These are phyloP conservation scores for Parnassius glacialis DNA, from an alignment of 2,888 invertebrate species.

Conservation along the genomic window DNA sequence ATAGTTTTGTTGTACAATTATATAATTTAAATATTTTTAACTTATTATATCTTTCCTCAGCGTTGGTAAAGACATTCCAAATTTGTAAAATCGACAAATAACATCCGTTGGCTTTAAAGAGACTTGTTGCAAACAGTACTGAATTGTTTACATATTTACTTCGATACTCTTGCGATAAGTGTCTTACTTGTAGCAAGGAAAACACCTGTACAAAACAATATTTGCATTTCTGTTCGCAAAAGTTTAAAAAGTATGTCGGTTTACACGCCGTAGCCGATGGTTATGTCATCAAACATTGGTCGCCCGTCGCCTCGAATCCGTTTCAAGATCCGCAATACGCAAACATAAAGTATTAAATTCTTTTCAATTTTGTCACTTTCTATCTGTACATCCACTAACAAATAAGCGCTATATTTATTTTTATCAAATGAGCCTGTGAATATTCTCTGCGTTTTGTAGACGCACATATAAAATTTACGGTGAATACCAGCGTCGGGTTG, in stretches of 20 bases:
- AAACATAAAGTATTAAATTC: slow-evolving; percentile 46
- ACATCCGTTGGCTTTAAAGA: slow-evolving; percentile 9
- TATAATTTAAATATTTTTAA: background rate
- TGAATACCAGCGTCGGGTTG: background rate
- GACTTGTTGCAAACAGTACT: slow-evolving; percentile 9
- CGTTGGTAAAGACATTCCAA: background rate
- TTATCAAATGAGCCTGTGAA: slow-evolving; percentile 3
- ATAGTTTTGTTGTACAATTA: background rate
- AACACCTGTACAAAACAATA: slow-evolving; percentile 34
- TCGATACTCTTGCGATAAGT: slow-evolving; percentile 16
- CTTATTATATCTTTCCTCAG: slow-evolving; percentile 1
- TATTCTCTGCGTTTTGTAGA: background rate
- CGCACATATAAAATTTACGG: background rate
- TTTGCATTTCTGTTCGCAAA: slow-evolving; percentile 51
- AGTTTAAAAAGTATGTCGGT: slow-evolving; percentile 53
- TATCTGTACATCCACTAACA: slow-evolving; percentile 14
- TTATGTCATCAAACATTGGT: slow-evolving; percentile 51
- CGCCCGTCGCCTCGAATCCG: slow-evolving; percentile 34
- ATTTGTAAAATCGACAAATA: background rate
- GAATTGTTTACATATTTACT: slow-evolving; percentile 17
- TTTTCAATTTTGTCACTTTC: slow-evolving; percentile 39
- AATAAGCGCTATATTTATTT: slow-evolving; percentile 20
- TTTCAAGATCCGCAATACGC: slow-evolving; percentile 52
- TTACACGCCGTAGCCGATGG: slow-evolving; percentile 48
- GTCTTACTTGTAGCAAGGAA: slow-evolving; percentile 22